Percentiles rank a stretch among this genome's conserved stretches.
phyloP scores from a whole-genome alignment of 2,113 vertebrate species.

The Anthoscopus minutus region DNA sequence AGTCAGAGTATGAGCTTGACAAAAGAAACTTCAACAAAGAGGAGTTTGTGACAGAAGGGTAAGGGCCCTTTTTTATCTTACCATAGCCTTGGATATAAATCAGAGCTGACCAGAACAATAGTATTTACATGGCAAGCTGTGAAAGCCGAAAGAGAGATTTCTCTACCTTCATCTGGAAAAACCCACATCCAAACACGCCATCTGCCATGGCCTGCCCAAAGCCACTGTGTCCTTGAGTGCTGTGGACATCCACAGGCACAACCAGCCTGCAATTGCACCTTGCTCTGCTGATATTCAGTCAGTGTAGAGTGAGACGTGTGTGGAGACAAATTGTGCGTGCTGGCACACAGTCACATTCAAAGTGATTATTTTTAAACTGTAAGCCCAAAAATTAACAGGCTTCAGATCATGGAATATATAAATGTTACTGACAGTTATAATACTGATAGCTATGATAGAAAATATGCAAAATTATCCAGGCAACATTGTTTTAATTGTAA shows the following conservation, averaged over 20 bases:
- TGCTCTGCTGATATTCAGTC: neutral
- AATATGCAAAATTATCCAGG: neutral
- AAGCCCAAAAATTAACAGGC: neutral
- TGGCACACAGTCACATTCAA: neutral
- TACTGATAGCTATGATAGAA: neutral
- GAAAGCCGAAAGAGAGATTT: slow-evolving; percentile 63
- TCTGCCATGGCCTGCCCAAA: slow-evolving; percentile 56
- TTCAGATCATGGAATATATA: neutral
- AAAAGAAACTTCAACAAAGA: slow-evolving; percentile 59
- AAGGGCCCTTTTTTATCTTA: slow-evolving; percentile 35
- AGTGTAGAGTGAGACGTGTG: rapidly evolving
- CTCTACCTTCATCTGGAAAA: slow-evolving; percentile 60
- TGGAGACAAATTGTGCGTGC: neutral
- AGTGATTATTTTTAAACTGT: neutral
- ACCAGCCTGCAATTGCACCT: neutral
- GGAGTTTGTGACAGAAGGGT: slow-evolving; percentile 51
- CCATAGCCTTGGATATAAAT: slow-evolving; percentile 24
- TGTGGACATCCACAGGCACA: neutral
- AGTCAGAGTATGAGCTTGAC: slow-evolving; percentile 3
- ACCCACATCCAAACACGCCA: slow-evolving; percentile 59
- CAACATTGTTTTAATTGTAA: neutral
- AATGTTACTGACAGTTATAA: neutral
- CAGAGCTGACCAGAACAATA: slow-evolving; percentile 47
- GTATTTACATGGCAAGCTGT: slow-evolving; percentile 63
- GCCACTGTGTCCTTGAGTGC: neutral